A percentile compares a stretch with the other conserved stretches of the same genome.
Evolutionary conservation across 2,888 invertebrate genomes (phyloP).

Genomic region (Caenorhabditis macrosperma): DNA sequence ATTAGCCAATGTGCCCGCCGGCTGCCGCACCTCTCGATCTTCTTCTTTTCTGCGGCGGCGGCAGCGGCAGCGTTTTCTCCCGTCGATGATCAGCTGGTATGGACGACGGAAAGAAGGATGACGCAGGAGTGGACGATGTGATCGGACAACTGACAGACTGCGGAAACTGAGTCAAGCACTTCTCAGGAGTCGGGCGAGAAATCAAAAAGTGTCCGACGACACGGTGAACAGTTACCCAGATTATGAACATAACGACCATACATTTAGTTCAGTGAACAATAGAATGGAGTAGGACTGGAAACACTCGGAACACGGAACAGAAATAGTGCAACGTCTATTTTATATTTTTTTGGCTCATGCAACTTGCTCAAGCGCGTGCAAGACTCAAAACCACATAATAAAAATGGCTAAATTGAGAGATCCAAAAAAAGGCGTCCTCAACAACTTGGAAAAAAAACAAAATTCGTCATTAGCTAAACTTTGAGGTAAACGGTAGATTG

Average conservation of each 20-base stretch:
- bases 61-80: conserved; percentile 31
- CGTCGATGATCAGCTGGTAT: conserved; percentile 48
- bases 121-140: conserved; percentile 11
- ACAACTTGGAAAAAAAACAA: too few relatives aligned
- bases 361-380: too few relatives aligned
- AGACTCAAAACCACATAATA: too few relatives aligned
- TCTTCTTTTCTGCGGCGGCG: conserved; percentile 23
- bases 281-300: too few relatives aligned
- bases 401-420: too few relatives aligned
- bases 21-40: conserved; percentile 45
- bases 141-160: conserved; percentile 4
- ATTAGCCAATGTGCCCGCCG: conserved; percentile 60
- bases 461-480: conserved; percentile 39
- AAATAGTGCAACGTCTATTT: too few relatives aligned
- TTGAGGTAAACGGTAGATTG: conserved; percentile 42
- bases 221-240: not conserved
- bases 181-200: not conserved
- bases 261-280: too few relatives aligned
- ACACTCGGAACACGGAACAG: too few relatives aligned
- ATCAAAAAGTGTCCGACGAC: not conserved
- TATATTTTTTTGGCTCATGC: too few relatives aligned
- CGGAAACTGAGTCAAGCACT: conserved; percentile 20
- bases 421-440: too few relatives aligned
- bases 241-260: too few relatives aligned
- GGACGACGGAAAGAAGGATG: conserved; percentile 43